Conservation (phyloP, 2,113 vertebrate species). For the Otis tarda region DNA sequence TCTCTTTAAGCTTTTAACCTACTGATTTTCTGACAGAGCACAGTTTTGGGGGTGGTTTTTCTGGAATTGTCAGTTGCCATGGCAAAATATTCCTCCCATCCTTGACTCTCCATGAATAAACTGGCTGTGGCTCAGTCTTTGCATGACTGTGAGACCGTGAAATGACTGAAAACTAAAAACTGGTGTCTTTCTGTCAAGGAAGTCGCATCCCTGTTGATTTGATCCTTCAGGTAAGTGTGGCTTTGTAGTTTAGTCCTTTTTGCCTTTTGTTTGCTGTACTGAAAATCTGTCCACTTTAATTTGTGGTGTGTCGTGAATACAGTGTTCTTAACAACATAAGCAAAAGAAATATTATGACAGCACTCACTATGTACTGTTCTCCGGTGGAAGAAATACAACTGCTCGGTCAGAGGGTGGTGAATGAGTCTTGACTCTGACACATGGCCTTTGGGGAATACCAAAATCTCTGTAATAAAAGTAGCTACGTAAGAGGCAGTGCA, state of each 20-base stretch:
- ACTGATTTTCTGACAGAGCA: conserved; percentile 4
- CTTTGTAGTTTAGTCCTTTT: background rate
- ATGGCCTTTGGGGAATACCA: background rate
- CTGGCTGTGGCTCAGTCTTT: background rate
- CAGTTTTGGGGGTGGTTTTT: conserved; percentile 15
- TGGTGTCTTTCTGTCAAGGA: background rate
- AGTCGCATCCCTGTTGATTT: background rate
- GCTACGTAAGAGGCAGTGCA: background rate
- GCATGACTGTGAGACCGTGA: background rate
- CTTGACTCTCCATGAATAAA: background rate
- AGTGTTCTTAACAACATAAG: background rate
- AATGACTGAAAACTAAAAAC: background rate
- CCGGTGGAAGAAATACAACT: background rate
- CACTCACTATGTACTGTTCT: background rate
- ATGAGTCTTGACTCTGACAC: background rate
- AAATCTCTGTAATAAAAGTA: background rate
- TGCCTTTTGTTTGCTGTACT: background rate
- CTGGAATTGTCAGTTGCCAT: conserved; percentile 39
- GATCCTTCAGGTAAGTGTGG: background rate
- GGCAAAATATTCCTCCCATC: conserved; percentile 20
- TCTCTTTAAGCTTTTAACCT: conserved; percentile 8
- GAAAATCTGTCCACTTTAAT: background rate
- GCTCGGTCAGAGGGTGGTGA: background rate
- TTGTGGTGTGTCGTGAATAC: background rate
- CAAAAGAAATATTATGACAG: background rate